phyloP scores from a whole-genome alignment of 2,797 vertebrate genomes.

The Notoglanidium macrostoma region DNA sequence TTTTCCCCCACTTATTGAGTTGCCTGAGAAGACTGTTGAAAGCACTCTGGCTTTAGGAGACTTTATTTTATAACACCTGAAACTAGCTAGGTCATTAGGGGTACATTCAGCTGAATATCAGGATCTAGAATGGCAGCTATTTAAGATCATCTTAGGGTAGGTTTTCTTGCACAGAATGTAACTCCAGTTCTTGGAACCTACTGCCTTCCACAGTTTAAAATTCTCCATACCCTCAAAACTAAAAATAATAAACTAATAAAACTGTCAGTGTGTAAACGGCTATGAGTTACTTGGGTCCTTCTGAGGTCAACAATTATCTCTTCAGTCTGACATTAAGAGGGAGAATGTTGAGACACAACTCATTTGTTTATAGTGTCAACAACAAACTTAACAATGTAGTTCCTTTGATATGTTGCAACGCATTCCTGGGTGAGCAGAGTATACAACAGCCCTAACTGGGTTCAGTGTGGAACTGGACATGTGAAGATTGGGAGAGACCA shows the following conservation, averaged over 20 bases:
- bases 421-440: not conserved
- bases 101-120: not conserved
- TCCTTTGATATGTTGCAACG: not conserved
- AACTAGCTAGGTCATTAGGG: not conserved
- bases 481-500: too few species aligned
- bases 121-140: not conserved
- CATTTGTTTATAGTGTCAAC: too few species aligned
- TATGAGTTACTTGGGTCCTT: not conserved
- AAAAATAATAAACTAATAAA: too few species aligned
- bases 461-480: too few species aligned
- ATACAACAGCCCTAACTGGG: not conserved
- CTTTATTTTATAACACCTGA: not conserved
- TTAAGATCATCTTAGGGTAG: not conserved
- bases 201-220: not conserved
- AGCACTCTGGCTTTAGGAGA: not conserved
- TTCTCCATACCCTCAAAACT: not conserved
- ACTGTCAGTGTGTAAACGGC: not conserved
- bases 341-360: too few species aligned
- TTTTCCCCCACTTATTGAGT: not conserved
- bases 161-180: not conserved
- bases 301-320: not conserved
- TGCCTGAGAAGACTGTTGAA: not conserved
- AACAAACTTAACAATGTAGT: too few species aligned
- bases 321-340: not conserved
- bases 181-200: not conserved